Conservation (phyloP, 2,797 vertebrate species). For the Cercopithecus petaurista region DNA sequence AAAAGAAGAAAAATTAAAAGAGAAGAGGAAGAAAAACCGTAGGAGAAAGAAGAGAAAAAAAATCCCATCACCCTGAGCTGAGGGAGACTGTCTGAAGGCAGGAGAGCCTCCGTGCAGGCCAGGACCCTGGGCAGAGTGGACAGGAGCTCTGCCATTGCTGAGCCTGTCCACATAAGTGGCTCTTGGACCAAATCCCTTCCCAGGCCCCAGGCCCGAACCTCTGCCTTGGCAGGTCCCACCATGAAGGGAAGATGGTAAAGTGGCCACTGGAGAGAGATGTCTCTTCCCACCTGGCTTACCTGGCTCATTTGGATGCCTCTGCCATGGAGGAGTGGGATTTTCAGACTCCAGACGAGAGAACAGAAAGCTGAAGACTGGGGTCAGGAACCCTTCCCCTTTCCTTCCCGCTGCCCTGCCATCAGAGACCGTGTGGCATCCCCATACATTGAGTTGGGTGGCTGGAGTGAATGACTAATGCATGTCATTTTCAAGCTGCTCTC, state of each 20-base stretch:
- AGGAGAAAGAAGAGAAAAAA: not conserved
- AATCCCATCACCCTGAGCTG: not conserved
- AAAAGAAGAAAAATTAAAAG: not conserved
- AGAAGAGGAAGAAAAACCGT: not conserved
- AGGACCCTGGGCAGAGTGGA: not conserved
- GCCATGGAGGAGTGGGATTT: not conserved
- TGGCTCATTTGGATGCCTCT: not conserved
- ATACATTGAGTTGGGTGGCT: not conserved
- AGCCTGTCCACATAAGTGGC: not conserved
- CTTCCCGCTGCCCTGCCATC: not conserved
- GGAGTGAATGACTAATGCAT: slow-evolving; percentile 77
- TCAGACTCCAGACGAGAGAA: not conserved
- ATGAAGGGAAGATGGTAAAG: not conserved
- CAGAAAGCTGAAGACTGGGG: not conserved
- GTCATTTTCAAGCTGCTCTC: slow-evolving; percentile 79
- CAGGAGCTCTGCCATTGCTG: not conserved
- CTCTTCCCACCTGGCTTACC: not conserved
- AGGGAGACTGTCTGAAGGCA: not conserved
- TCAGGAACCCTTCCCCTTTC: not conserved
- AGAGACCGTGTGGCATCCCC: not conserved
- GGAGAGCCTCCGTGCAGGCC: not conserved
- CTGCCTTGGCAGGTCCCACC: not conserved
- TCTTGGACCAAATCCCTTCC: not conserved
- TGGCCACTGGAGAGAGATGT: not conserved
- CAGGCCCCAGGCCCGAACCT: not conserved